phyloP scores from a whole-genome alignment of 2,113 vertebrate genomes.

The Callopanchax toddi region DNA sequence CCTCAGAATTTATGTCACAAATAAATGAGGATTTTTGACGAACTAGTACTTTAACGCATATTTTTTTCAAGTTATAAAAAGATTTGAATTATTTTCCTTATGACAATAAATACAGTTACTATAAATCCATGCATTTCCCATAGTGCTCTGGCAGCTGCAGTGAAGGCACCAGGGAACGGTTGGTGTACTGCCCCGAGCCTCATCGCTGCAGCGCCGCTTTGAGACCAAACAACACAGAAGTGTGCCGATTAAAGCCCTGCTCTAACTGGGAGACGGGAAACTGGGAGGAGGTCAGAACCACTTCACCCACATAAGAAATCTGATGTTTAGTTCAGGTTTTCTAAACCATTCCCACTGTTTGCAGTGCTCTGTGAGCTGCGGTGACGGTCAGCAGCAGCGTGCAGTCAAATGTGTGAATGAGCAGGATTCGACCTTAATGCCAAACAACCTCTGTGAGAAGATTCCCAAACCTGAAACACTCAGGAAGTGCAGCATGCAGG shows the following conservation, averaged over 20 bases:
- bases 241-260: conserved; percentile 73
- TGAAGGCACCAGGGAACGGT: conserved; percentile 68
- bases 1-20: too few species aligned
- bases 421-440: conserved; percentile 56
- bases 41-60: not conserved
- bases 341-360: not conserved
- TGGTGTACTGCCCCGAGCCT: conserved; percentile 74
- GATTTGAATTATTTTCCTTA: too few species aligned
- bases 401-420: conserved; percentile 65
- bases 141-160: conserved; percentile 81
- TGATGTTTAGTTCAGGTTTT: not conserved
- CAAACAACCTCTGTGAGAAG: conserved; percentile 69
- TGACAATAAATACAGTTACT: too few species aligned
- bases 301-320: not conserved
- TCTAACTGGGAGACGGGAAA: conserved; percentile 58
- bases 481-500: conserved; percentile 72
- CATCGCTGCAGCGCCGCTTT: conserved; percentile 64
- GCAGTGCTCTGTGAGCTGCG: conserved; percentile 79
- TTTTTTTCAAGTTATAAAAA: not conserved
- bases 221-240: conserved; percentile 74
- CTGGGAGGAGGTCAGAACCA: conserved; percentile 75
- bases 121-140: not conserved
- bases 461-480: conserved; percentile 69
- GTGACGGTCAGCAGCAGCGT: conserved; percentile 74
- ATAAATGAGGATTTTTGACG: too few species aligned